phyloP scores from a whole-genome alignment of 2,113 vertebrate genomes.

The Nerophis ophidion region DNA sequence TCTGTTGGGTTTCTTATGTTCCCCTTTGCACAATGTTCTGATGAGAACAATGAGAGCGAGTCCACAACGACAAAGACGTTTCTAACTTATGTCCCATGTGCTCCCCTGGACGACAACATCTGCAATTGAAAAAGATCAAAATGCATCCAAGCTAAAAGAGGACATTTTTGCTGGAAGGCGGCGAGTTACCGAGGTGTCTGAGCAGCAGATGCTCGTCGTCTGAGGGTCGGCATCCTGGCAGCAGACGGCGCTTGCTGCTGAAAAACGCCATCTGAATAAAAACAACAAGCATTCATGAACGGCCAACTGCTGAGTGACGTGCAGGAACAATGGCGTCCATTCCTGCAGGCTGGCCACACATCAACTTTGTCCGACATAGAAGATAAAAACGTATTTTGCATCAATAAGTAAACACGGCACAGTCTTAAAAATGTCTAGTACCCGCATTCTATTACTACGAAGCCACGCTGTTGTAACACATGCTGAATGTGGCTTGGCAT shows the following conservation, averaged over 20 bases:
- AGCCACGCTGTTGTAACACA: no score
- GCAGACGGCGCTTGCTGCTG: slow-evolving; percentile 42
- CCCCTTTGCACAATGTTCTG: slow-evolving; percentile 51
- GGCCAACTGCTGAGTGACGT: slow-evolving; percentile 60
- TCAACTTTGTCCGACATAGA: not conserved
- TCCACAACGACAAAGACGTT: slow-evolving; percentile 37
- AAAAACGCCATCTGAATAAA: slow-evolving; percentile 64
- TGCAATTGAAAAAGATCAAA: slow-evolving; percentile 26
- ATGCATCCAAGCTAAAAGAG: not conserved
- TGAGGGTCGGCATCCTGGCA: slow-evolving; percentile 50
- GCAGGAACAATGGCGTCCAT: slow-evolving; percentile 49
- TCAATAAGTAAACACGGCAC: no score
- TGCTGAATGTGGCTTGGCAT: no score
- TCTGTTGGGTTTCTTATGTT: slow-evolving; percentile 55
- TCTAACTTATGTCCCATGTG: slow-evolving; percentile 24
- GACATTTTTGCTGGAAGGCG: not conserved
- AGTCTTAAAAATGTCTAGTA: no score
- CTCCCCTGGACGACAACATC: slow-evolving; percentile 33
- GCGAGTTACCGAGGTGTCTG: slow-evolving; percentile 13
- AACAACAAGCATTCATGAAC: slow-evolving; percentile 62
- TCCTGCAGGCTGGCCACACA: not conserved
- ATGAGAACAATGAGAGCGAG: slow-evolving; percentile 44
- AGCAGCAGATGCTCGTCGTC: slow-evolving; percentile 54
- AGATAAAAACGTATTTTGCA: not conserved
- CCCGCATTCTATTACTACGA: no score